Evolutionary conservation across 2,888 invertebrate genomes (phyloP).

Genomic region (Cordylochernes scorpioides): DNA sequence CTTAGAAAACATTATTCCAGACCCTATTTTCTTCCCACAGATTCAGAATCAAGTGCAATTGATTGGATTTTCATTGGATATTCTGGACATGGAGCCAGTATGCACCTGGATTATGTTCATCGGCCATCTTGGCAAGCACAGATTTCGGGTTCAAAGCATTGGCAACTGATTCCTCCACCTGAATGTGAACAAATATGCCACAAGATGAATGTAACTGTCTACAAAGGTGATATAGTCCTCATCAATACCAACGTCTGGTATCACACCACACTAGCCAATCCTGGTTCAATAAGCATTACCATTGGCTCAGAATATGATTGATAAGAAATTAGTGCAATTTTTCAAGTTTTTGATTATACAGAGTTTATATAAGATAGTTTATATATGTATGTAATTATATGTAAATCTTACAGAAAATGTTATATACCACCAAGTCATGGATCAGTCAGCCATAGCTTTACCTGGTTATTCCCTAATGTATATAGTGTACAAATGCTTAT

Average conservation of each 20-base stretch:
- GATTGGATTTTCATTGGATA: constrained; percentile 80
- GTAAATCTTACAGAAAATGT: no score
- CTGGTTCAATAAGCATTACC: constrained; percentile 54
- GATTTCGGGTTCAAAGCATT: constrained; percentile 53
- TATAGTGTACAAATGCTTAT: no score
- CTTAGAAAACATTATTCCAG: constrained; percentile 46
- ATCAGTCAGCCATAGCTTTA: no score
- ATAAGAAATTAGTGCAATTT: no score
- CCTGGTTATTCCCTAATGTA: no score
- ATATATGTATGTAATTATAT: no score
- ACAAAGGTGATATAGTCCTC: constrained; percentile 65
- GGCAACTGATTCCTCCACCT: constrained; percentile 55
- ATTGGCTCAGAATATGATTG: constrained; percentile 75
- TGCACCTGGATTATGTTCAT: constrained; percentile 72
- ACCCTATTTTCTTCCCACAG: constrained; percentile 58
- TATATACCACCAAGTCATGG: no score
- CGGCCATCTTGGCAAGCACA: constrained; percentile 84
- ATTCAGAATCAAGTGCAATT: constrained; percentile 59
- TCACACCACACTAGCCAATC: constrained; percentile 52
- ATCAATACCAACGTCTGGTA: constrained; percentile 77
- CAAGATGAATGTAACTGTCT: constrained; percentile 43
- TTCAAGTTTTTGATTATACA: no score
- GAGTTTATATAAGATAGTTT: no score
- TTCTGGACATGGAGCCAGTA: constrained; percentile 51
- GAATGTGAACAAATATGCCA: constrained; percentile 55